Evolutionary conservation across 2,113 vertebrate genomes (phyloP).

Genomic region (Siphamia tubifer): DNA sequence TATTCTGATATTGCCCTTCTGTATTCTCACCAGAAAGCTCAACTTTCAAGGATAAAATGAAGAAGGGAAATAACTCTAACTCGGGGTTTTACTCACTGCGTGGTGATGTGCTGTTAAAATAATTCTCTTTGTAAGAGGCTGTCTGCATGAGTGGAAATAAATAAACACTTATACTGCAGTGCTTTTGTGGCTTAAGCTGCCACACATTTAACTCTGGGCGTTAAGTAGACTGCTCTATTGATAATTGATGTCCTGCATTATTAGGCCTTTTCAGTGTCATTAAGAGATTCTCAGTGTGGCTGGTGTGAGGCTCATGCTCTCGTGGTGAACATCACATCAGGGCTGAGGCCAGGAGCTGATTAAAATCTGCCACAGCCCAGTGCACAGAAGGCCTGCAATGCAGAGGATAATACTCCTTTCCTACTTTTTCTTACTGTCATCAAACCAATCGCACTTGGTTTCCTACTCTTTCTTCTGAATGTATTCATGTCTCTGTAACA

Average conservation of each 20-base stretch:
- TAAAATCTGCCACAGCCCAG: constrained; percentile 66
- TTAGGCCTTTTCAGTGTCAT: constrained; percentile 46
- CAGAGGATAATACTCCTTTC: constrained; percentile 45
- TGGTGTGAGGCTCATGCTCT: constrained; percentile 23
- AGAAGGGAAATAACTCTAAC: constrained; percentile 4
- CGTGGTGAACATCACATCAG: constrained; percentile 25
- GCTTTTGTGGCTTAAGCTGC: constrained; percentile 18
- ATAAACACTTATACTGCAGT: neutral
- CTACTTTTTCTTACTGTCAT: constrained; percentile 19
- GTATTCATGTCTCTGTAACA: neutral
- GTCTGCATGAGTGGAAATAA: constrained; percentile 1
- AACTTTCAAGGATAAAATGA: constrained; percentile 4
- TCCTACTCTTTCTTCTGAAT: neutral
- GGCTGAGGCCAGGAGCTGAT: constrained; percentile 59
- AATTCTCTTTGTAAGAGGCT: neutral
- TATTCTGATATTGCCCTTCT: neutral
- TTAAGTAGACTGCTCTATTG: constrained; percentile 17
- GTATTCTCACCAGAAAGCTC: neutral
- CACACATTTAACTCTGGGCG: constrained; percentile 24
- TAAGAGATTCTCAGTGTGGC: constrained; percentile 28
- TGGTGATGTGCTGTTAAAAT: neutral
- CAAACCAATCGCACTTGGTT: constrained; percentile 26
- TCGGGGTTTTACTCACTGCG: neutral
- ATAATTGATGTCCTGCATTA: constrained; percentile 60
- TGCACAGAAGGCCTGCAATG: constrained; percentile 57